These are phyloP conservation scores for Baronia brevicornis DNA, from an alignment of 2,888 invertebrate genomes.

Conservation along the genomic window DNA sequence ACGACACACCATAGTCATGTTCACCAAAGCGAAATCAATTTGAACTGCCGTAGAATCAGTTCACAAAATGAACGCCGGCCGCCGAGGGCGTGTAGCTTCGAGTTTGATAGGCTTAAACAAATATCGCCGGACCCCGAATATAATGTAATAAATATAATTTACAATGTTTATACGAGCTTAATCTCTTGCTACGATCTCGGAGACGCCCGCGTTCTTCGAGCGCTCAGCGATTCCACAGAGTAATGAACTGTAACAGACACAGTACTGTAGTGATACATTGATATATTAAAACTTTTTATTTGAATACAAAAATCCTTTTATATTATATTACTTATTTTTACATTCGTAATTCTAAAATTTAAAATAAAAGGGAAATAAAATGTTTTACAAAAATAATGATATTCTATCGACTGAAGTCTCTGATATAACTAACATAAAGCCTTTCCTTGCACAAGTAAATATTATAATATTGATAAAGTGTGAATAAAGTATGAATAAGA, in stretches of 20 bases:
- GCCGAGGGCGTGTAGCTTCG: slow-evolving; percentile 34
- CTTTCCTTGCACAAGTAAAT: no score
- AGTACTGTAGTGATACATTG: no score
- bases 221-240: slow-evolving; percentile 32
- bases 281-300: no score
- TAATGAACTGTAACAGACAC: slow-evolving; percentile 21
- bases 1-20: slow-evolving; percentile 3
- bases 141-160: slow-evolving; percentile 73
- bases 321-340: no score
- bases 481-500: no score
- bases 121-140: slow-evolving; percentile 55
- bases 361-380: no score
- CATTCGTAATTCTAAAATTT: no score
- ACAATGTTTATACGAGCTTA: slow-evolving; percentile 63
- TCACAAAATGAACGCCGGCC: neutral
- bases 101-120: slow-evolving; percentile 59
- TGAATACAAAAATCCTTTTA: no score
- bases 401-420: no score
- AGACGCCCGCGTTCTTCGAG: slow-evolving; percentile 47
- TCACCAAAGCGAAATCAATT: slow-evolving; percentile 9
- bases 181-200: slow-evolving; percentile 56
- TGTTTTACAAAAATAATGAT: no score
- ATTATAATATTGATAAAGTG: no score
- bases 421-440: no score
- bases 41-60: slow-evolving; percentile 7